Conservation (phyloP, 2,888 invertebrate genomes). For the Cerastis rubricosa region DNA sequence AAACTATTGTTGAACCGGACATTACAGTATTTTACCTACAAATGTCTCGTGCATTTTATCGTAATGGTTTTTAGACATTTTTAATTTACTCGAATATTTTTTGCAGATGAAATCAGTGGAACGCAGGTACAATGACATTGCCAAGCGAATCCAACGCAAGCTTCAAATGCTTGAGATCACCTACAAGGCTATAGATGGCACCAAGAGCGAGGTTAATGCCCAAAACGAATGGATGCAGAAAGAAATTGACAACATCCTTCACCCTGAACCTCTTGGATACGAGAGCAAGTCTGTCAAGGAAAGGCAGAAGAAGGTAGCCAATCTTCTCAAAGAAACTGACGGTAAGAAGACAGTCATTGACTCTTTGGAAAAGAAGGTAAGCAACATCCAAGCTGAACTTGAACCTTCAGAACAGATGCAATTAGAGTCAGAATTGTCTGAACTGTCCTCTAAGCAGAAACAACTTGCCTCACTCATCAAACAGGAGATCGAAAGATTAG, state of each 20-base stretch:
- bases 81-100: slow-evolving; percentile 33
- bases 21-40: slow-evolving; percentile 31
- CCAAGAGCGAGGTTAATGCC: slow-evolving; percentile 94
- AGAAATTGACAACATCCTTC: slow-evolving; percentile 92
- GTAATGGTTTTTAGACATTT: neutral
- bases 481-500: slow-evolving; percentile 93
- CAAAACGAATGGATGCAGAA: slow-evolving; percentile 95
- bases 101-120: slow-evolving; percentile 94
- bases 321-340: slow-evolving; percentile 95
- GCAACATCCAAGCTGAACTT: slow-evolving; percentile 95
- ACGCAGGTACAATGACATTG: slow-evolving; percentile 95
- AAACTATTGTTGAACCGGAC: slow-evolving; percentile 24
- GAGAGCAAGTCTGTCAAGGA: slow-evolving; percentile 95
- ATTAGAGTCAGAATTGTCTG: slow-evolving; percentile 93
- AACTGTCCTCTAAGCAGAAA: slow-evolving; percentile 94
- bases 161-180: slow-evolving; percentile 96
- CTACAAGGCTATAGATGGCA: slow-evolving; percentile 95
- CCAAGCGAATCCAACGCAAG: slow-evolving; percentile 96
- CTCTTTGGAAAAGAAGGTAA: slow-evolving; percentile 95
- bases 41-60: slow-evolving; percentile 3
- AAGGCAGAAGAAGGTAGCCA: slow-evolving; percentile 93
- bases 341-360: slow-evolving; percentile 96
- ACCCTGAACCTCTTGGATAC: slow-evolving; percentile 93
- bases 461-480: slow-evolving; percentile 93
- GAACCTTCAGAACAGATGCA: slow-evolving; percentile 96